Evolutionary conservation across 2,113 vertebrate genomes (phyloP).

Genomic region (Chlorodrepanis virens): DNA sequence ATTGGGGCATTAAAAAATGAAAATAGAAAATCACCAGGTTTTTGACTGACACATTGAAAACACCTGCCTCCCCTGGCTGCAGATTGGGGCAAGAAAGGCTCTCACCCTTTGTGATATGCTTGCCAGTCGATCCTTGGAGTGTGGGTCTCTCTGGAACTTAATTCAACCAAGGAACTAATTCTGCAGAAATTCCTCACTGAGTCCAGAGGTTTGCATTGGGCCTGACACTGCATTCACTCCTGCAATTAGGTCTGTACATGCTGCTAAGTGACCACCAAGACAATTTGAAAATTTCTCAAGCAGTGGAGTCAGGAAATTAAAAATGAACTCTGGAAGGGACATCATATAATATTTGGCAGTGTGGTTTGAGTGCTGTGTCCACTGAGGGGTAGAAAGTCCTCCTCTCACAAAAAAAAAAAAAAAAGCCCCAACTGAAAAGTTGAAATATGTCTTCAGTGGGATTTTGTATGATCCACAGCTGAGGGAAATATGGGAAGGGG

Average conservation of each 20-base stretch:
- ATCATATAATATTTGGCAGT: constrained; percentile 49
- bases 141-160: constrained; percentile 2
- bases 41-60: background rate
- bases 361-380: constrained; percentile 48
- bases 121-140: background rate
- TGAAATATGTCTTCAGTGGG: background rate
- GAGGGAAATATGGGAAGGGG: background rate
- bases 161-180: constrained; percentile 40
- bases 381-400: constrained; percentile 29
- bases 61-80: constrained; percentile 14
- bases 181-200: constrained; percentile 49
- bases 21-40: background rate
- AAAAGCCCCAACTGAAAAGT: background rate
- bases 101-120: background rate
- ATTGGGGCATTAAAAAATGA: constrained; percentile 7
- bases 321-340: constrained; percentile 74
- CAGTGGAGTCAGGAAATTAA: constrained; percentile 74
- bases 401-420: background rate
- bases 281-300: constrained; percentile 52
- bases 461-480: background rate
- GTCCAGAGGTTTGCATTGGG: constrained; percentile 45
- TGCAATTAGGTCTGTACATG: constrained; percentile 45
- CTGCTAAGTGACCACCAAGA: constrained; percentile 41
- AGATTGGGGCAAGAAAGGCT: background rate
- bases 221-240: constrained; percentile 55